phyloP scores from a whole-genome alignment of 2,113 vertebrate genomes.

The Chrysochloris asiatica region DNA sequence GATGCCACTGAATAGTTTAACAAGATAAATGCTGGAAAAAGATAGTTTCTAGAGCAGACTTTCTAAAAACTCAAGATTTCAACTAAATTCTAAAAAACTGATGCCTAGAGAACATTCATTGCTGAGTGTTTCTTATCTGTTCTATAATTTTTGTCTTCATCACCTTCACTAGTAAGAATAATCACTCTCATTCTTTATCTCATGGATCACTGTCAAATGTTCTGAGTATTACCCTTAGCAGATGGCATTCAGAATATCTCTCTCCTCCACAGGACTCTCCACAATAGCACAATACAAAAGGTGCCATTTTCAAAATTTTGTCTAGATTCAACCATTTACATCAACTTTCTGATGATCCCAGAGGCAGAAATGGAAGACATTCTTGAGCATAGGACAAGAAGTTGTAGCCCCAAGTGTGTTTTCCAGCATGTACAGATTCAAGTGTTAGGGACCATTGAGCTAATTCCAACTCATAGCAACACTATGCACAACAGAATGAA shows the following conservation, averaged over 20 bases:
- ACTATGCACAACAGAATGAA: too few species aligned
- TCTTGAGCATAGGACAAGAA: background rate
- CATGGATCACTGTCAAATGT: background rate
- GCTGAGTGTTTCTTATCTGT: background rate
- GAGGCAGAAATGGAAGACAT: background rate
- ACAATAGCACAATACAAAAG: background rate
- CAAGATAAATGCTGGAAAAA: background rate
- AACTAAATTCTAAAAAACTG: constrained; percentile 25
- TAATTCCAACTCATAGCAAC: too few species aligned
- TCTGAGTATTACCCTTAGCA: background rate
- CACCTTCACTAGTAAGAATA: background rate
- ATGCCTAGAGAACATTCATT: constrained; percentile 14
- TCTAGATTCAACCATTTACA: background rate
- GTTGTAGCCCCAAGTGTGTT: too few species aligned
- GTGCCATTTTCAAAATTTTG: background rate
- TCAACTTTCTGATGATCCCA: background rate
- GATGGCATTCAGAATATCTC: background rate
- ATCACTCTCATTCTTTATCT: background rate
- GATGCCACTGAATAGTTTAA: background rate
- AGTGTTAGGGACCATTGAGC: too few species aligned
- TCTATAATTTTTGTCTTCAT: background rate
- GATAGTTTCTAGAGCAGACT: background rate
- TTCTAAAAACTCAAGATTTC: constrained; percentile 42
- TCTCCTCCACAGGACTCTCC: background rate
- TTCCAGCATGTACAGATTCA: too few species aligned